These are phyloP conservation scores for Lycaon pictus DNA, from an alignment of 2,113 vertebrate genomes.

Conservation along the genomic window DNA sequence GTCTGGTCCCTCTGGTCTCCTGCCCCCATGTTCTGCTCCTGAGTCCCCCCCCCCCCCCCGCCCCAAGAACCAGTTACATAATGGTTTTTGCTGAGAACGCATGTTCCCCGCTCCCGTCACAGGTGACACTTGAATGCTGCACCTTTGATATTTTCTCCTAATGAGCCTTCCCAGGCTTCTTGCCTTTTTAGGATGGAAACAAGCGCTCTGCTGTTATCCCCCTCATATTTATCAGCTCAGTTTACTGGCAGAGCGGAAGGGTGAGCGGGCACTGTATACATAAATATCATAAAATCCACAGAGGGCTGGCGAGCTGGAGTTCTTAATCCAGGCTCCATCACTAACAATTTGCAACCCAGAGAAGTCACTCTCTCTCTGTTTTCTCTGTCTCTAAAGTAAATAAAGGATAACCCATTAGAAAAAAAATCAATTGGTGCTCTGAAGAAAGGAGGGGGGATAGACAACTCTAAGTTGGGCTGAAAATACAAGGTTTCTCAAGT, in stretches of 20 bases:
- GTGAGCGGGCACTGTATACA: not conserved
- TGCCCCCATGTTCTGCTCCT: not conserved
- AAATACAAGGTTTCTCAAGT: not conserved
- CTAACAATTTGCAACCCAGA: not conserved
- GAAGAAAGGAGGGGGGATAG: not conserved
- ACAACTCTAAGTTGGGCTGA: not conserved
- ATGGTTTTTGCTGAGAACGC: not conserved
- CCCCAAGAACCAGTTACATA: not conserved
- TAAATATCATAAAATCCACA: slow-evolving; percentile 10
- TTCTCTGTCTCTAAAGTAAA: slow-evolving; percentile 63
- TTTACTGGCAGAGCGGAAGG: not conserved
- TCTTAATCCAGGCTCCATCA: slow-evolving; percentile 43
- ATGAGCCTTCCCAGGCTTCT: slow-evolving; percentile 10
- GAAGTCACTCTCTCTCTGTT: slow-evolving; percentile 51
- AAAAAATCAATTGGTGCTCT: slow-evolving; percentile 35
- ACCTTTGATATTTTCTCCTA: slow-evolving; percentile 39
- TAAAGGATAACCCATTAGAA: slow-evolving; percentile 40
- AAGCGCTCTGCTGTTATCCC: not conserved
- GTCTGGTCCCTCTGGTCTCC: not conserved
- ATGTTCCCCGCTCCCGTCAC: not conserved
- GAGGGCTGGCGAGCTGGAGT: not conserved
- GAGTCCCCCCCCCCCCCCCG: accelerated
- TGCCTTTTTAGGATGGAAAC: not conserved
- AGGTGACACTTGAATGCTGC: not conserved
- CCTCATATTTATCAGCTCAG: slow-evolving; percentile 14